Base-by-base conservation (phyloP, 1,140 invertebrate species). In the Teleopsis dalmanni region DNA sequence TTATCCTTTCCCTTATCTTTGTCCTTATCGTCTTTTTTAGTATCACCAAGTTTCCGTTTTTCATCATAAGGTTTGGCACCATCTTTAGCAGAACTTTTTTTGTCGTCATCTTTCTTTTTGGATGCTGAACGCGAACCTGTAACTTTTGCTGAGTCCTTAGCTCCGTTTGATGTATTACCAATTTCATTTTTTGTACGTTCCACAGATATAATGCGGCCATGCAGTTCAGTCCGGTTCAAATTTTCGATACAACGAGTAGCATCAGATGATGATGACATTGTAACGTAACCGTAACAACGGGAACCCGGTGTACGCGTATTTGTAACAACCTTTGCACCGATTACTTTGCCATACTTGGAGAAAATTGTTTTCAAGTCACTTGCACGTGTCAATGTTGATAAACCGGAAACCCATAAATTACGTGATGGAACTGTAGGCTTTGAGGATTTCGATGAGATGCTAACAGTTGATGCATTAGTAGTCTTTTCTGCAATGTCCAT, bases 311-410 rank as follows among this genome's bases (percentile, higher is more conserved):
- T 90, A 45, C 84, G 79, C 2, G 92, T 89, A 73, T 94, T 95
- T 2, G 91, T 95, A 0, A 97, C 93, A n/a, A 97, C 87, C 76
- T 96, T 96, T 0, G 92, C 92, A 44, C 89, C 91, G 61, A 93
- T 82, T 4, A 96, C 93, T 80, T 95, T 96, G 57, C 92, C 93
- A 77, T 90, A 85, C 65, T 90, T 89, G 14, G 86, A 90, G 62
- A 95, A 93, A 16, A 93, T 78, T 47, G 86, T 81, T 69, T 96
- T 96, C 49, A 97, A 74, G 72, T 96, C 92, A 37, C 88, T 91
- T 23, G 93, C 93, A 29, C 88, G 79, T 21, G 92, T 95, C 27
- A 83, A 81, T 4, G 89, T 84, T 0, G 91, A 88, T 45, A 97
- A 74, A 23, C 91, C 91, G 60, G 89, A 94, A 34, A 97, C 89